phyloP scores from a whole-genome alignment of 2,888 invertebrate species.

The Pollenia amentaria region DNA sequence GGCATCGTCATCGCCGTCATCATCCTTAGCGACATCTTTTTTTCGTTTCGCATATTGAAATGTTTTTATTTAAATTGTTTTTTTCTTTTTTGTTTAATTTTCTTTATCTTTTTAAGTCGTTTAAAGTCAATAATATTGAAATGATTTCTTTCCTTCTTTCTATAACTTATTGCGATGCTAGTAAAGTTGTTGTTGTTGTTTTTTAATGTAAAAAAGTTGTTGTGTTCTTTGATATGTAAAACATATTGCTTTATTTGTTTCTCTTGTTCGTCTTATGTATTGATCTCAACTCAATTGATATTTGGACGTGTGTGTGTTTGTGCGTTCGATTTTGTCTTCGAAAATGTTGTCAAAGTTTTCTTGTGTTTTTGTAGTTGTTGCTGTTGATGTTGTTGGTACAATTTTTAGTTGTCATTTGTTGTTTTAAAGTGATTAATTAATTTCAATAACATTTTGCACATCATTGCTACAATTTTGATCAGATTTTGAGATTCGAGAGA shows the following conservation, averaged over 20 bases:
- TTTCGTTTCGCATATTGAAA: conserved; percentile 34
- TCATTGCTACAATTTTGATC: conserved; percentile 73
- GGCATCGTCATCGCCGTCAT: conserved; percentile 65
- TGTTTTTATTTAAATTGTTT: neutral
- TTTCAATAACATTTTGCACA: conserved; percentile 74
- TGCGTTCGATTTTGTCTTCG: neutral
- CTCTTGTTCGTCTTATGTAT: conserved; percentile 22
- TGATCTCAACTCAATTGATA: conserved; percentile 5
- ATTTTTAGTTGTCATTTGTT: conserved; percentile 73
- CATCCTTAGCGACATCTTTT: conserved; percentile 48
- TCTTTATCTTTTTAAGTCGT: conserved; percentile 74
- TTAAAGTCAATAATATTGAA: conserved; percentile 74
- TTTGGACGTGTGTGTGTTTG: neutral
- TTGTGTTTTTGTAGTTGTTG: conserved; percentile 31
- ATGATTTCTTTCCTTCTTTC: conserved; percentile 67
- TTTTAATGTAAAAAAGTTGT: conserved; percentile 57
- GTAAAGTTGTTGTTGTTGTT: conserved; percentile 43
- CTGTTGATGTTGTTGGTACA: conserved; percentile 52
- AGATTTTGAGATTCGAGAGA: conserved; percentile 70
- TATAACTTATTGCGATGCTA: conserved; percentile 61
- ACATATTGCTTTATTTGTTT: conserved; percentile 73
- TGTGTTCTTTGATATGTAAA: conserved; percentile 72
- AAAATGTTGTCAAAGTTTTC: conserved; percentile 43
- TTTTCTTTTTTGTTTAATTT: conserved; percentile 62
- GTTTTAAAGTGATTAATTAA: conserved; percentile 74